Evolutionary conservation across 2,888 invertebrate species (phyloP).

Genomic region (Bugula neritina): DNA sequence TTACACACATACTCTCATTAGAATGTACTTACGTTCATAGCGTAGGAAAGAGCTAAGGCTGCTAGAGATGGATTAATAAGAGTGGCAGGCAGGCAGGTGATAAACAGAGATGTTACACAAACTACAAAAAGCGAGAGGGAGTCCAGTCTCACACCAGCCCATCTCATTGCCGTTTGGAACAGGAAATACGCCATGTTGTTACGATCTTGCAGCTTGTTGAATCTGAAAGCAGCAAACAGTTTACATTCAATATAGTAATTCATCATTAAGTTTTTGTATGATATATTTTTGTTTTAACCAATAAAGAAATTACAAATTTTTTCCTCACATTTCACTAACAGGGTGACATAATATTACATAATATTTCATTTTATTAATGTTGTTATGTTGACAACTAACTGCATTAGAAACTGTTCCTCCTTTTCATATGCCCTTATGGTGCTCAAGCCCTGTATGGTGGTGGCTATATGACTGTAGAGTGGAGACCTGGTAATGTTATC

Average conservation of each 20-base stretch:
- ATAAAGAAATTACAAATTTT: background rate
- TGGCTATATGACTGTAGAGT: slow-evolving; percentile 60
- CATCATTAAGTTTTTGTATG: background rate
- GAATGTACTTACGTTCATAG: slow-evolving; percentile 57
- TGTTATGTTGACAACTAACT: slow-evolving; percentile 45
- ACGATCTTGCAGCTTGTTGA: slow-evolving; percentile 56
- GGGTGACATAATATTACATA: background rate
- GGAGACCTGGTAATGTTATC: too few relatives aligned
- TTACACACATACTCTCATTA: too few relatives aligned
- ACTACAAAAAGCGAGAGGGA: slow-evolving; percentile 31
- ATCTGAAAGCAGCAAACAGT: slow-evolving; percentile 47
- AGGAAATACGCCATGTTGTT: slow-evolving; percentile 57
- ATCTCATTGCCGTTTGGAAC: slow-evolving; percentile 57
- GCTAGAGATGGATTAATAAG: slow-evolving; percentile 57
- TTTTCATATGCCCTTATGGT: slow-evolving; percentile 62
- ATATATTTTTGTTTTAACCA: background rate
- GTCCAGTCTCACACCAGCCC: slow-evolving; percentile 57
- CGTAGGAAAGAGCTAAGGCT: slow-evolving; percentile 62
- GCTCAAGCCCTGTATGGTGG: slow-evolving; percentile 60
- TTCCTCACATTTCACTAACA: background rate
- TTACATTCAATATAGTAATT: background rate
- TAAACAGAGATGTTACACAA: background rate
- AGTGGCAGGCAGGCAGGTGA: background rate
- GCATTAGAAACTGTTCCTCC: slow-evolving; percentile 55
- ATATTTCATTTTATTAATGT: too few relatives aligned